These are phyloP conservation scores for Pristionchus mayeri DNA, from an alignment of 2,888 invertebrate genomes.

Conservation along the genomic window DNA sequence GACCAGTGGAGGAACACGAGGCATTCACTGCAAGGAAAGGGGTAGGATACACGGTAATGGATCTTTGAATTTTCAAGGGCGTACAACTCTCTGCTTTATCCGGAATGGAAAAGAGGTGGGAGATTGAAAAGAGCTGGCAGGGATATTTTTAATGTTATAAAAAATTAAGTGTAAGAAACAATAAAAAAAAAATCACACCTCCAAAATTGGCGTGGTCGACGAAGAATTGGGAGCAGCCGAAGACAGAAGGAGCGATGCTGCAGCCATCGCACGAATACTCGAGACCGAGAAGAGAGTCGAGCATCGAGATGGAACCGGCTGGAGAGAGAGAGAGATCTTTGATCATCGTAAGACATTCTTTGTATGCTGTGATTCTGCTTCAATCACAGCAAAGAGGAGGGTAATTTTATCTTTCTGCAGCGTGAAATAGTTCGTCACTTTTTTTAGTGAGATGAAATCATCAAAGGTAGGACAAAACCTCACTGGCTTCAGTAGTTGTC, in stretches of 20 bases:
- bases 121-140: too few species aligned
- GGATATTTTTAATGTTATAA: not conserved
- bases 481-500: not conserved
- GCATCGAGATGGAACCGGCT: not conserved
- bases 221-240: slow-evolving; percentile 34
- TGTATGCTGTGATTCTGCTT: too few species aligned
- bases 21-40: not conserved
- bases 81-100: too few species aligned
- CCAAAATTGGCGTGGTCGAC: not conserved
- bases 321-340: too few species aligned
- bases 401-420: too few species aligned
- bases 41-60: too few species aligned
- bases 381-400: too few species aligned
- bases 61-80: not conserved
- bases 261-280: not conserved
- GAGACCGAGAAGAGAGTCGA: slow-evolving; percentile 22
- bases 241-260: not conserved
- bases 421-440: too few species aligned
- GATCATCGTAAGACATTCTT: too few species aligned
- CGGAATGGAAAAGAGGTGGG: too few species aligned
- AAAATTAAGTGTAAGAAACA: not conserved
- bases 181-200: not conserved
- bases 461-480: too few species aligned
- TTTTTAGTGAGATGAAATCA: too few species aligned
- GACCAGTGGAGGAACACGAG: slow-evolving; percentile 8